Conservation (phyloP, 1,140 invertebrate genomes). For the Lanistes nyassanus region DNA sequence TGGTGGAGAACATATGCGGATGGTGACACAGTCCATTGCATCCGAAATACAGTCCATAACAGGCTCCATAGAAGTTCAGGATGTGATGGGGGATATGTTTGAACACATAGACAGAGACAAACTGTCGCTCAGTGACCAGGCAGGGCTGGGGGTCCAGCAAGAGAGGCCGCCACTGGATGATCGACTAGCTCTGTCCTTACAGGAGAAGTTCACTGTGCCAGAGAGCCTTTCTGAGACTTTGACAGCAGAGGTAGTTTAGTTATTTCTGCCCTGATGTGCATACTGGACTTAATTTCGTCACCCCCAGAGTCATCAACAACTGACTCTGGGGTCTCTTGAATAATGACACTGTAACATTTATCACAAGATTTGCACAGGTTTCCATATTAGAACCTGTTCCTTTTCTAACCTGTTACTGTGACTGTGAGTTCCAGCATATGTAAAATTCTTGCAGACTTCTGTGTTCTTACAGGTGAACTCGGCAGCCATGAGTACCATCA, state of each 20-base stretch:
- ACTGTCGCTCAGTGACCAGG: conserved; percentile 50
- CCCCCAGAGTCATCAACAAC: too few species aligned
- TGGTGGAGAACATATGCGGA: neutral
- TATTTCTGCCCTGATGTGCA: too few species aligned
- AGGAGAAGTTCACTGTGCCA: conserved; percentile 42
- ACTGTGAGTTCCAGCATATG: neutral
- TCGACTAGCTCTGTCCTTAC: conserved; percentile 1
- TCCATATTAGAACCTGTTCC: too few species aligned
- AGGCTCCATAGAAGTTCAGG: conserved; percentile 31
- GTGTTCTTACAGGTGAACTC: conserved; percentile 19
- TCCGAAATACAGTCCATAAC: conserved; percentile 13
- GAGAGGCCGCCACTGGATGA: neutral
- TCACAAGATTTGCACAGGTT: too few species aligned
- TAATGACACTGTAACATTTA: too few species aligned
- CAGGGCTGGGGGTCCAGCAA: conserved; percentile 35
- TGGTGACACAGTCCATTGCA: neutral
- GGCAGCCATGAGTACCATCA: conserved; percentile 23
- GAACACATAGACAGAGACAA: conserved; percentile 36
- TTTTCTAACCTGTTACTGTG: neutral
- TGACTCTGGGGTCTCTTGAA: too few species aligned
- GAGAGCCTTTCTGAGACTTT: conserved; percentile 55
- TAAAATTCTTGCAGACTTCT: conserved; percentile 36
- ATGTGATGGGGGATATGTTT: conserved; percentile 35
- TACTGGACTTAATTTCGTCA: too few species aligned
- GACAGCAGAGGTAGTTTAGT: conserved; percentile 28